Evolutionary conservation across 1,140 invertebrate genomes (phyloP), one percentile per base, ranked within the genome.

Genomic region (Glossosoma conforme): DNA sequence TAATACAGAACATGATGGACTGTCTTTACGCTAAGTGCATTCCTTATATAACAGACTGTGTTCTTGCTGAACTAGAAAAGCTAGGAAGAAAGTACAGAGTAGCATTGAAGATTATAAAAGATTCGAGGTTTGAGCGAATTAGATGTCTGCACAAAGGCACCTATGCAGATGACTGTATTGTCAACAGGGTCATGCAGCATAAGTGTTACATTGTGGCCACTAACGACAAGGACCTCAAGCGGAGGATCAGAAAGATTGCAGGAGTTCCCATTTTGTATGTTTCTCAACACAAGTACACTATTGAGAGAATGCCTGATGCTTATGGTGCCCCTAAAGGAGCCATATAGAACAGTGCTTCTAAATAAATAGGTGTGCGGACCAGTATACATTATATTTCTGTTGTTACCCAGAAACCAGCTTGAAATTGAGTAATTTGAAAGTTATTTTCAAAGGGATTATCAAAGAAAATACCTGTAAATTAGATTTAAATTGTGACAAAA

Each of bases 151-250:
- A 99, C 70, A 97, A 97, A 72, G 97, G 97, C 30, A 98, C 93
- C 2, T 99, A 99, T 78, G 97, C 97, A 58, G 97, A 99, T 78
- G 97, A 99, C 70, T 99, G 97, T 72, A 73, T 99, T 43, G 93
- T 99, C 2, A 88, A 99, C 63, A 79, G 96, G 66, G 87, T 99
- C 3, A 96, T 87, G 13, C 91, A 98, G 82, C 95, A 98, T 67
- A 99, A 99, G 69, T 99, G 96, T 76, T 99, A 98, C 67, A 99
- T 99, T 61, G 95, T 99, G 13, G 97, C 93, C 5, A 99, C 97
- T 2, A 98, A 97, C 77, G 97, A 99, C 73, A 96, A 92, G 69
- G 97, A 98, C 75, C 75, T 99, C 20, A 97, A 97, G 68, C 78
- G 91, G 63, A 81, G 97, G 66, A 95, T 99, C 47, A 76, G 97